Base-by-base conservation (phyloP, 2,113 vertebrate species). In the Nibea albiflora region DNA sequence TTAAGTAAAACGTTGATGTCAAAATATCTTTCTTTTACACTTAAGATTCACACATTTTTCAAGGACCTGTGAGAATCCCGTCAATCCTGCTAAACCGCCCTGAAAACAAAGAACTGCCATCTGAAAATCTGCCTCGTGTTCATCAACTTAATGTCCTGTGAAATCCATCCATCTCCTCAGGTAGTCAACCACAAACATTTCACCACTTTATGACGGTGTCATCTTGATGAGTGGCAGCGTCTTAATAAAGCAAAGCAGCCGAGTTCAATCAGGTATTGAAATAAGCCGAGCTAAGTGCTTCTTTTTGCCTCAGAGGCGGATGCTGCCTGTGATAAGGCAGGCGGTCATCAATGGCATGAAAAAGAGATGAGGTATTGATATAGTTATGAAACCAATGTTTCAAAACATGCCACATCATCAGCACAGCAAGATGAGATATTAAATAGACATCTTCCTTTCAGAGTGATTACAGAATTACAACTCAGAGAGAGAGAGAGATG, bases 291-390 rank as follows among this genome's bases (percentile, higher is more conserved):
- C 78, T 81, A 84, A 92, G 80, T 90, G 79, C 85, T 85, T 81
- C 24, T 63, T 19, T 75, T 80, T 67, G 88, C 80, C 87, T 85
- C 80, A 28, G 70, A 85, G 85, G 87, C 44, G 44, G 44, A 46
- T 46, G 44, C 14, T 46, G 44, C 44, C 44, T 11, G 12, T 4
- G 44, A 46, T 11, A 3, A 57, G 60, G 54, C 67, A 78, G 66
- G 56, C 60, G 62, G 83, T 88, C 92, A 80, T 93, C 91, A 90
- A 80, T 84, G 88, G 87, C 90, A 92, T 92, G 90, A 93, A 92
- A 93, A 94, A 91, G 93, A 92, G 91, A 94, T 94, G 92, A 92
- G 91, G 73, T 94, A 95, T 95, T 91, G 94, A 94, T 91, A 91
- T 82, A 92, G 89, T 89, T 91, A 93, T 95, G 89, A 94, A 95